Evolutionary conservation across 2,797 vertebrate genomes (phyloP).

Genomic region (Coluber constrictor): DNA sequence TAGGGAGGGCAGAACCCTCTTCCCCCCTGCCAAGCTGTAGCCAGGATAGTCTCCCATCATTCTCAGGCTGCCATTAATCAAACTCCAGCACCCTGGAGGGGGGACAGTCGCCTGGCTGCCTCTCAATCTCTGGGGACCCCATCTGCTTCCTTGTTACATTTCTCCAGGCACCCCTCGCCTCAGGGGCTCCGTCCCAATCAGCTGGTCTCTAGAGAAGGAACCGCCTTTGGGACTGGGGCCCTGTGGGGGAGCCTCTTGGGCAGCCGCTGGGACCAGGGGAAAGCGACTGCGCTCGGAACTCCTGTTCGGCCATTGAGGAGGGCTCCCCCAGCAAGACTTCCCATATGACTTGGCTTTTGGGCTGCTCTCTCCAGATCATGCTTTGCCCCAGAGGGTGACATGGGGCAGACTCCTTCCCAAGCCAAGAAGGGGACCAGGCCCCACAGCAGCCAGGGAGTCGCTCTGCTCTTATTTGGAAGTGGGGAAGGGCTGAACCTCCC

Average conservation of each 20-base stretch:
- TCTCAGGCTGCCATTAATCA: background rate
- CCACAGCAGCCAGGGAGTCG: background rate
- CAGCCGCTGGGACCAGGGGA: background rate
- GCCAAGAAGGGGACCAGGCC: background rate
- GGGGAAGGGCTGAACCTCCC: background rate
- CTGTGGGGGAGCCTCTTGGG: background rate
- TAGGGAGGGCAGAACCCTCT: background rate
- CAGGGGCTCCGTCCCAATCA: background rate
- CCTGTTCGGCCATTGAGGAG: background rate
- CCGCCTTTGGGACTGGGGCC: background rate
- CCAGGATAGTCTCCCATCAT: background rate
- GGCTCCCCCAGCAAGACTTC: background rate
- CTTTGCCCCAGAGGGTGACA: background rate
- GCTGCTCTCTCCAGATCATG: background rate
- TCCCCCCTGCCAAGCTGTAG: background rate
- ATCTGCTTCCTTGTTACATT: background rate
- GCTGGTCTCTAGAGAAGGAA: background rate
- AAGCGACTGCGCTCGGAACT: rapidly evolving
- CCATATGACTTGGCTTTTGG: background rate
- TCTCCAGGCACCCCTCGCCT: too few relatives aligned
- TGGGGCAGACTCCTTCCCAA: background rate
- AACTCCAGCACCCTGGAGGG: background rate
- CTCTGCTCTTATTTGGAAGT: background rate
- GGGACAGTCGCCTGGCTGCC: background rate
- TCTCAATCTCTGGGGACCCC: background rate